Conservation (phyloP, 2,888 invertebrate species). For the Lasioglossum calceatum region DNA sequence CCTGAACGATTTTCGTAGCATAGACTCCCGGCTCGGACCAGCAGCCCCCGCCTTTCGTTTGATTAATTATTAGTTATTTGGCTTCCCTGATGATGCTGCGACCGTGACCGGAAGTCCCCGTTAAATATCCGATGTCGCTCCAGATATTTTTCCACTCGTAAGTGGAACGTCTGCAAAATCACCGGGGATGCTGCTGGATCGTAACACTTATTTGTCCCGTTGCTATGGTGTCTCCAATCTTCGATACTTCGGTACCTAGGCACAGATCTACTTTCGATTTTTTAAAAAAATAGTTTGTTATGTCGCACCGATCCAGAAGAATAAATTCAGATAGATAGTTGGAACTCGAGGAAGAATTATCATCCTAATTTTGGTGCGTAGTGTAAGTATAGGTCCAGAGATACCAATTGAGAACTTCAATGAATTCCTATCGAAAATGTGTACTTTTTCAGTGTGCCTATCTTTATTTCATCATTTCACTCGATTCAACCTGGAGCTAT, state of each 20-base stretch:
- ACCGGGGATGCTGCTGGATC: background rate
- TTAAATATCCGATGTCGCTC: background rate
- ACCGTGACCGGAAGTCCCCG: background rate
- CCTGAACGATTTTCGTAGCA: conserved; percentile 18
- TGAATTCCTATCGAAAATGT: background rate
- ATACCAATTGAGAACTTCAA: background rate
- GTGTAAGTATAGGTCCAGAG: background rate
- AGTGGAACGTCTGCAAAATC: background rate
- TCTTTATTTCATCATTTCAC: background rate
- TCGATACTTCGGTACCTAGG: background rate
- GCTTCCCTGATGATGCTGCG: background rate
- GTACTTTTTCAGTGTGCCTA: background rate
- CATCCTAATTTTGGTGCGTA: background rate
- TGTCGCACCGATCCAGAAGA: background rate
- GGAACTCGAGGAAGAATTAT: background rate
- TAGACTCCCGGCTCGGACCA: background rate
- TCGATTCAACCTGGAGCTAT: background rate
- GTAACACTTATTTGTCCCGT: background rate
- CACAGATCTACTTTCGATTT: background rate
- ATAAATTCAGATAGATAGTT: background rate
- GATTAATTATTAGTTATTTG: conserved; percentile 14
- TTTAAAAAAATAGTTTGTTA: background rate
- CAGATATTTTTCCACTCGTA: background rate
- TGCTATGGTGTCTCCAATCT: background rate
- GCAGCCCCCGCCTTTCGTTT: background rate